These are phyloP conservation scores for Parambassis ranga DNA, from an alignment of 2,797 vertebrate genomes.

Conservation along the genomic window DNA sequence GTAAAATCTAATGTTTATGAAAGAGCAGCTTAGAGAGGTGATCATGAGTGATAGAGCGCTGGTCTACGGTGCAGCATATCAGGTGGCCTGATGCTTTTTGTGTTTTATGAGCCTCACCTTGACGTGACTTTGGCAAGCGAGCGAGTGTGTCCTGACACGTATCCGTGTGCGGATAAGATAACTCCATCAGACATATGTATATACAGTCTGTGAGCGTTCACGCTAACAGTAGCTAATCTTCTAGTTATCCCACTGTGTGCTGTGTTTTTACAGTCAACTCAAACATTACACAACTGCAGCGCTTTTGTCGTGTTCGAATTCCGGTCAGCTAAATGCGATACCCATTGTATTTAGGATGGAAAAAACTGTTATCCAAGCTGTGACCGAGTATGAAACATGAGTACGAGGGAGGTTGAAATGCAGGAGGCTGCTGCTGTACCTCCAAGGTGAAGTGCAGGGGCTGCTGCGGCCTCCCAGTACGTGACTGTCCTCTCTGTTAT, in stretches of 20 bases:
- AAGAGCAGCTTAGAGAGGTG: not conserved
- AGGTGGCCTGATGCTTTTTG: not conserved
- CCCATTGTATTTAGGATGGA: constrained; percentile 41
- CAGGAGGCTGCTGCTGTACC: constrained; percentile 27
- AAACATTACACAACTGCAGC: constrained; percentile 38
- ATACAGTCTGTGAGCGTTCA: not conserved
- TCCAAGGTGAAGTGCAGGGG: constrained; percentile 44
- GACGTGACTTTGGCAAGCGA: constrained; percentile 1
- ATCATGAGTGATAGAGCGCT: not conserved
- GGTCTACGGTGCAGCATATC: not conserved
- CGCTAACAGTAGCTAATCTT: constrained; percentile 4
- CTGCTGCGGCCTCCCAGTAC: constrained; percentile 2
- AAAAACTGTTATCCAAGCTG: constrained; percentile 54
- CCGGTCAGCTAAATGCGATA: constrained; percentile 4
- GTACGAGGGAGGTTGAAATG: constrained; percentile 29
- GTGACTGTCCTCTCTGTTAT: constrained; percentile 37
- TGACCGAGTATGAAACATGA: constrained; percentile 53
- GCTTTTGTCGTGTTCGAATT: constrained; percentile 3
- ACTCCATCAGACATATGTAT: not conserved
- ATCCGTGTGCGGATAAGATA: not conserved
- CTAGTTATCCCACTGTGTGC: not conserved
- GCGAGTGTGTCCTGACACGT: not conserved
- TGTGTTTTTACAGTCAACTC: constrained; percentile 46
- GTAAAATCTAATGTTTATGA: not conserved
- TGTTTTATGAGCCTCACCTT: not conserved